Conservation (phyloP, 1,140 invertebrate genomes). For the Prorops nasuta region DNA sequence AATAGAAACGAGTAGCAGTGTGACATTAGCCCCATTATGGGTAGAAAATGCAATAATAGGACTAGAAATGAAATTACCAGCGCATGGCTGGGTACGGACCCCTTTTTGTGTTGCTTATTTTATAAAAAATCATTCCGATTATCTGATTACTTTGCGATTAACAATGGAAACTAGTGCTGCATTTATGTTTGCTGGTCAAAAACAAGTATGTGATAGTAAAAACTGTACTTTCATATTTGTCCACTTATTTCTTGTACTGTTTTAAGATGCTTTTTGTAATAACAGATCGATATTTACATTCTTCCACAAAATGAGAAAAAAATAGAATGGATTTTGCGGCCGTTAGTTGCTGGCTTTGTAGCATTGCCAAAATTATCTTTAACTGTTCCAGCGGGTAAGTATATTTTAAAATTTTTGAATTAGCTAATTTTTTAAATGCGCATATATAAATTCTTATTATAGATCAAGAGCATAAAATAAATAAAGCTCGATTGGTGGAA, state of each 20-base stretch:
- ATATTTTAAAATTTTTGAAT: slow-evolving; percentile 11
- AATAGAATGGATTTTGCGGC: slow-evolving; percentile 63
- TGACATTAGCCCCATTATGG: slow-evolving; percentile 60
- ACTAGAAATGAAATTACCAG: slow-evolving; percentile 70
- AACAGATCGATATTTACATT: slow-evolving; percentile 59
- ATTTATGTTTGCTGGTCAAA: slow-evolving; percentile 90
- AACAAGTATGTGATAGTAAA: slow-evolving; percentile 63
- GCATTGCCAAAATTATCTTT: slow-evolving; percentile 60
- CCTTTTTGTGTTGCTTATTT: slow-evolving; percentile 70
- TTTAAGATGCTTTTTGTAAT: slow-evolving; percentile 12
- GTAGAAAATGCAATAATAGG: slow-evolving; percentile 70
- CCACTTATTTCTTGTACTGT: not conserved
- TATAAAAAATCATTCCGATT: slow-evolving; percentile 70
- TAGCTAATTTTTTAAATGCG: not conserved
- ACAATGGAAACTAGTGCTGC: slow-evolving; percentile 79
- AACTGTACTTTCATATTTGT: too few species aligned
- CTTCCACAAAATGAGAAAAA: slow-evolving; percentile 58
- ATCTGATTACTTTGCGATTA: slow-evolving; percentile 71
- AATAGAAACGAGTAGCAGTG: slow-evolving; percentile 53
- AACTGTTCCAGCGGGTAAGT: slow-evolving; percentile 45
- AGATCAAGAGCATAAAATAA: slow-evolving; percentile 52
- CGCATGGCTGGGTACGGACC: slow-evolving; percentile 71
- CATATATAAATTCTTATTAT: not conserved
- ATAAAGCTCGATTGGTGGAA: slow-evolving; percentile 51
- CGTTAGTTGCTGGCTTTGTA: slow-evolving; percentile 63